Evolutionary conservation across 2,113 vertebrate genomes (phyloP), one percentile per base, ranked within the genome.

Genomic region (Sturnira hondurensis): DNA sequence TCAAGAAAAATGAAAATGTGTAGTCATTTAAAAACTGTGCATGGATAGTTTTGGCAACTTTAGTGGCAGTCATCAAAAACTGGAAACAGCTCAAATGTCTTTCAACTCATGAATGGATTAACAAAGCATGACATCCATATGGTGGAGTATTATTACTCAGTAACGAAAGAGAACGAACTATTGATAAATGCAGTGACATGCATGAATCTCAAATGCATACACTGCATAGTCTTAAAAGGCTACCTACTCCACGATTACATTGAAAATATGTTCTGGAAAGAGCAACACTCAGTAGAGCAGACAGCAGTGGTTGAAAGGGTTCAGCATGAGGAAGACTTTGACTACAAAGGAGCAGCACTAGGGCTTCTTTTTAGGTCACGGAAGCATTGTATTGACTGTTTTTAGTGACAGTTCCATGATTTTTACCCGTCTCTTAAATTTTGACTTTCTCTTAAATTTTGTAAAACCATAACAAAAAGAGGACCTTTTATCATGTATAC

Each of bases 291-390:
- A 74, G 74, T 3, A n/a, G 47, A 50, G 38, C 76, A 38, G 5
- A 28, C 9, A 24, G 5, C 0, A 33, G 6, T 26, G 5, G 0
- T 41, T 58, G 2, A 3, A 33, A 45, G 17, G 3, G 0, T 2
- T 26, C 11, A 81, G 8, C 9, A 2, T 33, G 36, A n/a, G 20
- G 26, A 36, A 15, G 13, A 24, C 1, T 6, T 6, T 78, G 24
- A 82, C n/a, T 9, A 28, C 7, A 74, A 52, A 76, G 4, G 8
- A 3, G 24, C 4, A 22, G 28, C 0, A 2, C 1, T 9, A 9
- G 26, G 15, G 17, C 20, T 5, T 45, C 43, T 50, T 41, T 70
- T 61, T 14, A 45, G 15, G 65, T 36, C 20, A 4, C 2, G 6
- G 6, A 26, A 73, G 28, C 31, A 38, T 31, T 41, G 8, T 2